Evolutionary conservation across 2,113 vertebrate genomes (phyloP), one percentile per base, ranked within the genome.

Genomic region (Genyomyrus donnyi): DNA sequence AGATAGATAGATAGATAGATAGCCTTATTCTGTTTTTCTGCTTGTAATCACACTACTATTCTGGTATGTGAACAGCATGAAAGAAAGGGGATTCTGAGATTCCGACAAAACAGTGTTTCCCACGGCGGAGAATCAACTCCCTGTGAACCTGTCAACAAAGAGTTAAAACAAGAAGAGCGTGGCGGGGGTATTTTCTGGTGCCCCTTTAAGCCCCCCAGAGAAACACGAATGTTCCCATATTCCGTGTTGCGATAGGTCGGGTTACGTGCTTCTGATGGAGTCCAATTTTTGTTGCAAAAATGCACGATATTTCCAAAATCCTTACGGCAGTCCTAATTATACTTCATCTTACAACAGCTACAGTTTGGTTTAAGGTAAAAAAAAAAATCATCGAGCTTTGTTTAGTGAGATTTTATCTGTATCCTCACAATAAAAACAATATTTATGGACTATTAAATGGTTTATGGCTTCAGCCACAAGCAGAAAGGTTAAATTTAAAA

Each of bases 131-230:
- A 31, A 53, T 74, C 46, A 83, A 42, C n/a, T 49, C 24, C 48
- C 62, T 74, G 45, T 77, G 39, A 77, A 90, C 42, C 6, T 86
- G 53, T 27, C 66, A 87, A 89, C 86, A 92, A 92, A 88, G 90
- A 86, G 89, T 91, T 91, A 92, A 92, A 89, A 88, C 85, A 90
- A 92, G 90, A 91, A 89, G 66, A 86, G 86, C 50, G 53, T 70
- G 39, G 80, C 74, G 21, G 39, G 39, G 88, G 52, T 52, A 88
- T 52, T 85, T 62, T 87, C 19, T 10, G 49, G 35, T 58, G 85
- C 62, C 84, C 39, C 56, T 24, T n/a, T 9, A n/a, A 58, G 21
- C 21, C 27, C 58, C 48, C 17, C 39, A 46, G 80, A 88, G 88
- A 83, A 48, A 77, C 70, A 87, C 74, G 0, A 66, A 19, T 39